Base-by-base conservation (phyloP, 2,113 vertebrate genomes). In the Mugil cephalus region DNA sequence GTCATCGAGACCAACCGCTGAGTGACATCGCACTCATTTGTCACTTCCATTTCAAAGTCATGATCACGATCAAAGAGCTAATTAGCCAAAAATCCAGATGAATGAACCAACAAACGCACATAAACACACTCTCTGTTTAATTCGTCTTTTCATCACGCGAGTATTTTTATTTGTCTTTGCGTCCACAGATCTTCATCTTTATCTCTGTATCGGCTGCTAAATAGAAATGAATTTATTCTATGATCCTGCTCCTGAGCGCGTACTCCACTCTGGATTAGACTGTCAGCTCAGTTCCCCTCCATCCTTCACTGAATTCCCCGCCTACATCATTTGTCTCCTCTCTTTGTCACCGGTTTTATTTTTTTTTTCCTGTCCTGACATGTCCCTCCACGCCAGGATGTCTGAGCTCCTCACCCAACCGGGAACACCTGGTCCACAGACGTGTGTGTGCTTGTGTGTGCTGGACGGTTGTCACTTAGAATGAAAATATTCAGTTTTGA, bases 391-490 rank as follows among this genome's bases (percentile, higher is more conserved):
- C 60, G 35, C 50, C 35, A 40, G n/a, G n/a, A 60, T 56, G 63
- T 63, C 50, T 39, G 6, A 4, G 19, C 50, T 67, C 21, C 65
- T 45, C 67, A 63, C 56, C 18, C 68, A 63, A 24, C 52, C 36
- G 36, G 55, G 35, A 73, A 77, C 83, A 75, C 79, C 79, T 80
- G 73, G 56, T 64, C n/a, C 38, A 18, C 61, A 58, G 18, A 34
- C 53, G 34, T 34, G 54, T 46, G 14, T 35, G 18, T 43, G 47
- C 17, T 14, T 36, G 40, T 73, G 69, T 52, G 17, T 60, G 43
- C 2, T 13, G 3, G 14, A 14, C 19, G 13, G 15, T 58, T n/a
- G 18, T 66, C 43, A 19, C 24, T n/a, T n/a, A n/a, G n/a, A n/a
- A n/a, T n/a, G n/a, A n/a, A n/a, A n/a, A n/a, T n/a, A n/a, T n/a